phyloP scores from a whole-genome alignment of 2,888 invertebrate genomes.

The Sesia bembeciformis region DNA sequence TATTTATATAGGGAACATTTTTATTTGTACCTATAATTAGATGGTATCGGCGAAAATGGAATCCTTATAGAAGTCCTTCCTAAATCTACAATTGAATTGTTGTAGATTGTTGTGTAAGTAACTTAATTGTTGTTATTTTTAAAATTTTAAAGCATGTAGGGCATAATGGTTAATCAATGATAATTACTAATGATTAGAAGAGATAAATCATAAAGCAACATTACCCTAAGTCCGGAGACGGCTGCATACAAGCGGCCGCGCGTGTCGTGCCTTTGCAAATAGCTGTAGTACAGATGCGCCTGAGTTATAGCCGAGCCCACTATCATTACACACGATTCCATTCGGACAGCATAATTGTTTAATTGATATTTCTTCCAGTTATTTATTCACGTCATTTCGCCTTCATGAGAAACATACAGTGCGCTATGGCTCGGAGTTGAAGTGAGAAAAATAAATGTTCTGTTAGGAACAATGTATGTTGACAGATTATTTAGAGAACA shows the following conservation, averaged over 20 bases:
- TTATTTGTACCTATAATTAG: too few species aligned
- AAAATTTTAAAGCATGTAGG: too few species aligned
- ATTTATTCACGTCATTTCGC: constrained; percentile 72
- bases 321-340: constrained; percentile 76
- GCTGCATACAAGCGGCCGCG: constrained; percentile 12
- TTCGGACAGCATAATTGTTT: constrained; percentile 76
- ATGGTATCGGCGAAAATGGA: too few species aligned
- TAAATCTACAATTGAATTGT: too few species aligned
- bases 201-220: too few species aligned
- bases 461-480: neutral
- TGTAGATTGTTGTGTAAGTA: too few species aligned
- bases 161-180: too few species aligned
- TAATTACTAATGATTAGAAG: too few species aligned
- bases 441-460: constrained; percentile 3
- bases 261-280: constrained; percentile 70
- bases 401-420: constrained; percentile 58
- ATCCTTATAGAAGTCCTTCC: too few species aligned
- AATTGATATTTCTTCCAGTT: constrained; percentile 76
- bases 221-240: neutral
- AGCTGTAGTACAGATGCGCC: constrained; percentile 71
- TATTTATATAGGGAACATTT: too few species aligned
- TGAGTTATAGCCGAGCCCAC: constrained; percentile 72
- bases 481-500: too few species aligned
- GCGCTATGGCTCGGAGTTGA: constrained; percentile 36
- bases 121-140: too few species aligned